Evolutionary conservation across 2,888 invertebrate genomes (phyloP).

Genomic region (Achlya flavicornis): DNA sequence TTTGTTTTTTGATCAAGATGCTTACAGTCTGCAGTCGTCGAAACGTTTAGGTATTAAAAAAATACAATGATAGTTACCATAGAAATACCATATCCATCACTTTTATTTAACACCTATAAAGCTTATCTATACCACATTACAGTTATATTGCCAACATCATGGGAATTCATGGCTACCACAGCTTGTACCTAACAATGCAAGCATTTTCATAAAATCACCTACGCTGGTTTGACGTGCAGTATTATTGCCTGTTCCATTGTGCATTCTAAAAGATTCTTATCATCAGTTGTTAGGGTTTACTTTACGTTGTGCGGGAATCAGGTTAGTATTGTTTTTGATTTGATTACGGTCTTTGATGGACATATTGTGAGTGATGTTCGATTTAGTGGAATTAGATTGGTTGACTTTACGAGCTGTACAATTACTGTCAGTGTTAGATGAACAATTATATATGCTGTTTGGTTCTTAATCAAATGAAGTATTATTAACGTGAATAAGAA

Average conservation of each 20-base stretch:
- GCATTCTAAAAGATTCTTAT: constrained; percentile 22
- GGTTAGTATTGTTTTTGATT: constrained; percentile 22
- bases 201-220: constrained; percentile 69
- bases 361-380: constrained; percentile 41
- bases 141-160: constrained; percentile 38
- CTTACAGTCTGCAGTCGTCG: no score
- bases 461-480: constrained; percentile 25
- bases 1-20: no score
- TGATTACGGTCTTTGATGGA: constrained; percentile 37
- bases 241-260: constrained; percentile 26
- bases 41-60: background rate
- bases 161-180: constrained; percentile 32
- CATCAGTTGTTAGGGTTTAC: constrained; percentile 22
- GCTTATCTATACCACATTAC: constrained; percentile 39
- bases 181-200: constrained; percentile 50
- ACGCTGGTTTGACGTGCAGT: constrained; percentile 63
- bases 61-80: background rate
- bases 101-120: constrained; percentile 16
- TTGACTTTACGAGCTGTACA: constrained; percentile 29
- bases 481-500: background rate
- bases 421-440: constrained; percentile 33
- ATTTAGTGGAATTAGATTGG: constrained; percentile 41
- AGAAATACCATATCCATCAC: constrained; percentile 36
- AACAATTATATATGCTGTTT: constrained; percentile 24
- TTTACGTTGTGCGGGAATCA: constrained; percentile 16